Percentiles rank a stretch among this genome's conserved stretches.
phyloP scores from a whole-genome alignment of 2,888 invertebrate species.

The Muschampia staudingeri region DNA sequence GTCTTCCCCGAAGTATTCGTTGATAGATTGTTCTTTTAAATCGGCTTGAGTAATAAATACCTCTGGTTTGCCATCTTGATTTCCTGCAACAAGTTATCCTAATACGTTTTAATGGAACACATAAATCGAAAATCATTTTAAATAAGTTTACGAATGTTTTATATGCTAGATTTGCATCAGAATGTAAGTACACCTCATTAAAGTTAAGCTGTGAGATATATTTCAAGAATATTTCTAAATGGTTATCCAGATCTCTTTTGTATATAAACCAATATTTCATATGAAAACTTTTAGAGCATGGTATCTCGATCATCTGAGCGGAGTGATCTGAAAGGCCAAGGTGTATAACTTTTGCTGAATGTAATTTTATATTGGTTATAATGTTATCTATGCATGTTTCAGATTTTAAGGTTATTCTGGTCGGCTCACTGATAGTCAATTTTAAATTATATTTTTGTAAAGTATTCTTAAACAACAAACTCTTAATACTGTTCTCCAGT shows the following conservation, averaged over 20 bases:
- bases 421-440: too few species aligned
- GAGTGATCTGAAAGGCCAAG: background rate
- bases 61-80: slow-evolving; percentile 24
- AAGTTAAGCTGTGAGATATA: background rate
- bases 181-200: background rate
- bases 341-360: background rate
- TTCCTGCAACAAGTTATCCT: slow-evolving; percentile 15
- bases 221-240: slow-evolving; percentile 9
- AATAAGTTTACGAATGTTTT: background rate
- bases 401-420: too few species aligned
- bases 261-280: background rate
- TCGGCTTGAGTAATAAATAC: slow-evolving; percentile 4
- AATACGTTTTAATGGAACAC: slow-evolving; percentile 21
- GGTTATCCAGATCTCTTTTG: background rate
- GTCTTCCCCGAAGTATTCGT: background rate
- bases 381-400: too few species aligned
- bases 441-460: too few species aligned
- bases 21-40: slow-evolving; percentile 12
- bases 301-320: background rate
- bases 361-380: too few species aligned
- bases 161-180: background rate
- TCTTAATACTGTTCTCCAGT: too few species aligned
- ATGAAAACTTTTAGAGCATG: background rate
- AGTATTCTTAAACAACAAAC: too few species aligned
- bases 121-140: slow-evolving; percentile 20